A percentile compares a stretch with the other conserved stretches of the same genome.
Evolutionary conservation across 2,113 vertebrate species (phyloP).

Genomic region (Periophthalmus modestus): DNA sequence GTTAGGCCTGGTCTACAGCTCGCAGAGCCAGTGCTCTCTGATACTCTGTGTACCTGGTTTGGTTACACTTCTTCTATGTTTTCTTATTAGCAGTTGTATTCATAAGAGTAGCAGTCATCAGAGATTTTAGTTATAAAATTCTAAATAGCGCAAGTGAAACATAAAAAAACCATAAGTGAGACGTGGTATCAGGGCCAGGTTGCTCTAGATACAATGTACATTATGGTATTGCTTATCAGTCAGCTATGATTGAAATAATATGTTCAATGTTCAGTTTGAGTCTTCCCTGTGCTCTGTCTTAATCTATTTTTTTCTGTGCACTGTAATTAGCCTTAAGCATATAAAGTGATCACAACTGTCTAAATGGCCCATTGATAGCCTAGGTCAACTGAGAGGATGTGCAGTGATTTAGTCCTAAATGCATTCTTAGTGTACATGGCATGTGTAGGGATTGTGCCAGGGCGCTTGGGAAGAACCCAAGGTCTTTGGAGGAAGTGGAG

Average conservation of each 20-base stretch:
- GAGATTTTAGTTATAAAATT: too few relatives aligned
- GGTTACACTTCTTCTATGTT: not conserved
- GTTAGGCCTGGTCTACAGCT: not conserved
- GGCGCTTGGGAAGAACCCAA: conserved; percentile 63
- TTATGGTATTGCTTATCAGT: conserved; percentile 56
- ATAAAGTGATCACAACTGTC: conserved; percentile 38
- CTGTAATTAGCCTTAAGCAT: conserved; percentile 30
- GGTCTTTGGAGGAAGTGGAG: conserved; percentile 60
- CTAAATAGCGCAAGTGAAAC: too few relatives aligned
- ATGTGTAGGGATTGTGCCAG: conserved; percentile 53
- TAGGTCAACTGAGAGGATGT: conserved; percentile 67
- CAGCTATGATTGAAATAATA: conserved; percentile 64
- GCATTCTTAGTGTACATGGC: conserved; percentile 57
- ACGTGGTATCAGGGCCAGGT: conserved; percentile 49
- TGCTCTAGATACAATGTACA: conserved; percentile 29
- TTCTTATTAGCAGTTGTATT: not conserved
- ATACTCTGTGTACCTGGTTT: not conserved
- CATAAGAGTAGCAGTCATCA: too few relatives aligned
- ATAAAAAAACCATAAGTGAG: conserved; percentile 17
- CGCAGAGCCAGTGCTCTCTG: not conserved
- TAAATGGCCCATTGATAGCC: conserved; percentile 75
- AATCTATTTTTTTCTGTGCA: conserved; percentile 12
- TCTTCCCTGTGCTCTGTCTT: conserved; percentile 11
- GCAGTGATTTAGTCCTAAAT: conserved; percentile 70
- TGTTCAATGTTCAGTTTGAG: conserved; percentile 44